These are phyloP conservation scores for Pseudomyrmex gracilis DNA, from an alignment of 1,140 invertebrate species.

Conservation along the genomic window DNA sequence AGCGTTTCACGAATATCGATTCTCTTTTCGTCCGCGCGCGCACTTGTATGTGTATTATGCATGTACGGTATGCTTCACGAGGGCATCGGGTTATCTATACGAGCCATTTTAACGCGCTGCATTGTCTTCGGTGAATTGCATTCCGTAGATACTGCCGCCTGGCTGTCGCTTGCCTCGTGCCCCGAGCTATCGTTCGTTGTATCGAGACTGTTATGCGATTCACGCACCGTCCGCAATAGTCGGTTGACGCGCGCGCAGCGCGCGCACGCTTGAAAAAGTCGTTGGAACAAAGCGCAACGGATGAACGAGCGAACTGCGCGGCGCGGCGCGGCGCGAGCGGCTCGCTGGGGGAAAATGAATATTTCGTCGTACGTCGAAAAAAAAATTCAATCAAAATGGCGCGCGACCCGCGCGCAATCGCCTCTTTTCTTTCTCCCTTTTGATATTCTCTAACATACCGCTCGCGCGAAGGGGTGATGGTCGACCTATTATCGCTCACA, in stretches of 20 bases:
- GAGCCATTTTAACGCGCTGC: slow-evolving; percentile 70
- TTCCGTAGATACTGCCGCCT: slow-evolving; percentile 68
- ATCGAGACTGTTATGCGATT: slow-evolving; percentile 58
- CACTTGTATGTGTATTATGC: slow-evolving; percentile 43
- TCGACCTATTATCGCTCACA: slow-evolving; percentile 51
- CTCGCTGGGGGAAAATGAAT: slow-evolving; percentile 15
- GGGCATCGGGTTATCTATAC: slow-evolving; percentile 72
- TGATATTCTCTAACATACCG: slow-evolving; percentile 43
- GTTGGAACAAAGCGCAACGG: slow-evolving; percentile 17
- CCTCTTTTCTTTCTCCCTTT: slow-evolving; percentile 40
- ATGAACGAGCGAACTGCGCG: background rate
- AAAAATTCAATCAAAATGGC: slow-evolving; percentile 62
- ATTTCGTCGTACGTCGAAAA: slow-evolving; percentile 54
- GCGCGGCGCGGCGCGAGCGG: background rate
- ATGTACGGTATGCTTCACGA: slow-evolving; percentile 54
- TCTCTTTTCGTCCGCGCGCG: slow-evolving; percentile 18
- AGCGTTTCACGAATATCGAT: slow-evolving; percentile 60
- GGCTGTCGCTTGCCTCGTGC: slow-evolving; percentile 50
- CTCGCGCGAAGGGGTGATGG: slow-evolving; percentile 31
- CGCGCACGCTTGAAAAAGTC: slow-evolving; percentile 36
- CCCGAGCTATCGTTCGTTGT: slow-evolving; percentile 58
- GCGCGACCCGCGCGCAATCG: background rate
- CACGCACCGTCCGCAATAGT: slow-evolving; percentile 38
- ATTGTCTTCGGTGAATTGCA: slow-evolving; percentile 73
- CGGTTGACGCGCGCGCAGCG: background rate